Conservation (phyloP, 2,797 vertebrate species). For the Syngnathus acus region DNA sequence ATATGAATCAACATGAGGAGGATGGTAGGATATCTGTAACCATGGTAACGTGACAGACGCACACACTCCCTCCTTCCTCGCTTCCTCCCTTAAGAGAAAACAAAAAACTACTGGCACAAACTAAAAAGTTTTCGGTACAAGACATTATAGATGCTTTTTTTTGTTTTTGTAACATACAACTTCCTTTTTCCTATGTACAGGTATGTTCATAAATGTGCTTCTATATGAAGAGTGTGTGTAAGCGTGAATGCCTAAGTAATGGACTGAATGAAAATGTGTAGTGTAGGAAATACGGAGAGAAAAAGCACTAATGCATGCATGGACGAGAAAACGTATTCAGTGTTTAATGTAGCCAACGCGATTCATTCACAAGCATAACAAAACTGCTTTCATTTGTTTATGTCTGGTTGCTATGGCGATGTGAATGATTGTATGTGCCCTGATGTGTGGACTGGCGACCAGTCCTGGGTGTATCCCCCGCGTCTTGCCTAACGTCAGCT, state of each 20-base stretch:
- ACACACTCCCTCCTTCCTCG: conserved; percentile 59
- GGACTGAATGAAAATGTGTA: background rate
- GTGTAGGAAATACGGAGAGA: background rate
- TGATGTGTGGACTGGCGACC: background rate
- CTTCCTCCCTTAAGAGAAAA: conserved; percentile 68
- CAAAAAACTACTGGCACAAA: conserved; percentile 76
- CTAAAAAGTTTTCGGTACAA: conserved; percentile 68
- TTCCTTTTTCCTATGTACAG: conserved; percentile 61
- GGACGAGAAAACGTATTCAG: background rate
- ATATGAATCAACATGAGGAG: conserved; percentile 63
- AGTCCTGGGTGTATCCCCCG: background rate
- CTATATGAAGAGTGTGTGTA: background rate
- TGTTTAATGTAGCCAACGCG: background rate
- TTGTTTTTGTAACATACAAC: conserved; percentile 64
- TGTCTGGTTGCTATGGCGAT: background rate
- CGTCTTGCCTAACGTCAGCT: background rate
- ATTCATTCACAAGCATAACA: background rate
- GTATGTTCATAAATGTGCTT: conserved; percentile 28
- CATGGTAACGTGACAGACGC: conserved; percentile 12
- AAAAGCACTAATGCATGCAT: conserved; percentile 6
- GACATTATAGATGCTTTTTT: conserved; percentile 60
- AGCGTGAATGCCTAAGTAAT: background rate
- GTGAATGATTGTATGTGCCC: background rate
- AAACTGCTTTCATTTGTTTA: background rate
- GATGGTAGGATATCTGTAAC: conserved; percentile 30